Conservation (phyloP, 2,797 vertebrate species). For the Pangasius krempfi region DNA sequence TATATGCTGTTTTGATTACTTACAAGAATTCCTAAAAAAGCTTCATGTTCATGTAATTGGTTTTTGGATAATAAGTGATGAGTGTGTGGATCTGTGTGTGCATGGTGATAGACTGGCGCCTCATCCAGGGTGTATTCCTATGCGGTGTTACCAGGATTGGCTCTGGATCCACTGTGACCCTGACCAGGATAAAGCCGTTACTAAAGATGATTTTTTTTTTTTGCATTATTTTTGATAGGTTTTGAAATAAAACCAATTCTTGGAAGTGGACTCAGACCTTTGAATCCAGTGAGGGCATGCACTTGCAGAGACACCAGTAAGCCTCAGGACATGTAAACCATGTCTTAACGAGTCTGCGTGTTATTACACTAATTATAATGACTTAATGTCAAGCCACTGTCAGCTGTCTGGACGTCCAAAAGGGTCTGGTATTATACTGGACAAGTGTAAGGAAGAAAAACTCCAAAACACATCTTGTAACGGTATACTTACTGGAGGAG, state of each 20-base stretch:
- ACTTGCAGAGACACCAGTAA: background rate
- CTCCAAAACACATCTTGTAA: background rate
- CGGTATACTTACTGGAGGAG: constrained; percentile 32
- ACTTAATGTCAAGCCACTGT: constrained; percentile 74
- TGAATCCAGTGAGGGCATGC: background rate
- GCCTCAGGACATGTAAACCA: constrained; percentile 74
- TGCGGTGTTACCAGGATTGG: background rate
- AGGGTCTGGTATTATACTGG: constrained; percentile 67
- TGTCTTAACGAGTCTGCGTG: constrained; percentile 78
- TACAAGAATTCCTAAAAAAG: background rate
- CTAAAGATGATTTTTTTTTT: background rate
- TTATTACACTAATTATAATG: constrained; percentile 83
- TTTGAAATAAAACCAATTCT: background rate
- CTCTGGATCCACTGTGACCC: background rate
- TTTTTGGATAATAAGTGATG: background rate
- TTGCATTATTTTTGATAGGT: background rate
- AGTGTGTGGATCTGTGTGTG: background rate
- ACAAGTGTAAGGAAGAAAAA: constrained; percentile 43
- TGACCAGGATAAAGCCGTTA: background rate
- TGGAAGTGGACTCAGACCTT: background rate
- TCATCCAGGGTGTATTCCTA: background rate
- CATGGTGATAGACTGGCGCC: background rate
- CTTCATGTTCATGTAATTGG: background rate
- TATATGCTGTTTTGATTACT: background rate
- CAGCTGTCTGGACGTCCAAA: constrained; percentile 70